Base-by-base conservation (phyloP, 2,113 vertebrate genomes). In the Atherinomorus stipes region DNA sequence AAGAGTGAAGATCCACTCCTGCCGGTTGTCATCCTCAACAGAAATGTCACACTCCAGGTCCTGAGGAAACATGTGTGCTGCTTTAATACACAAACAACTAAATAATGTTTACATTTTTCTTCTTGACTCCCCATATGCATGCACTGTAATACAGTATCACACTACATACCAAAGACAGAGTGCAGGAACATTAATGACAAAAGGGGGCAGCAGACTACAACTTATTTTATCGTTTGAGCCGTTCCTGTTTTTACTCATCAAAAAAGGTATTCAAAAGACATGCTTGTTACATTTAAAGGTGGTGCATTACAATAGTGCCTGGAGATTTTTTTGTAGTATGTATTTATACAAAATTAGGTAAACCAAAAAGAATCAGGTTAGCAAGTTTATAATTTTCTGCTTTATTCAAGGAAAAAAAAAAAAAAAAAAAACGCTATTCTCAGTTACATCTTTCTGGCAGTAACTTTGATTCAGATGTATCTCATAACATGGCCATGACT, bases 1-100 rank as follows among this genome's bases (percentile, higher is more conserved):
- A 28, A 96, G 94, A 0, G 94, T 95, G 89, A 96, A 95, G 31
- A 95, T 94, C 95, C 95, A 96, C 83, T 96, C 95, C 85, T 96
- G 95, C 8, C 89, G 92, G 80, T 92, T 94, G 76, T 94, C 94
- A 11, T 94, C 94, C 81, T 94, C 94, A 67, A 96, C 84, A 0
- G 94, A 95, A 60, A 96, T 87, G 0, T 95, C 93, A 71, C 95
- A 95, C 79, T 95, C 94, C 70, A 96, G 86, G 23, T 94, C 95
- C 95, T 96, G 88, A 28, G 10, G 62, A 70, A 51, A 71, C 37
- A 74, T 8, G 11, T 51, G n/a, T 9, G 15, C 1, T 34, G 42
- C 22, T 1, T 44, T 25, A 11, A 62, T 7, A 26, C 13, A 74
- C 7, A 13, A 66, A 64, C 4, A 64, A 2, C 12, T 51, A 22